Percentiles rank a stretch among this genome's conserved stretches.
phyloP scores from a whole-genome alignment of 2,888 invertebrate species.

The Sericinus montela region DNA sequence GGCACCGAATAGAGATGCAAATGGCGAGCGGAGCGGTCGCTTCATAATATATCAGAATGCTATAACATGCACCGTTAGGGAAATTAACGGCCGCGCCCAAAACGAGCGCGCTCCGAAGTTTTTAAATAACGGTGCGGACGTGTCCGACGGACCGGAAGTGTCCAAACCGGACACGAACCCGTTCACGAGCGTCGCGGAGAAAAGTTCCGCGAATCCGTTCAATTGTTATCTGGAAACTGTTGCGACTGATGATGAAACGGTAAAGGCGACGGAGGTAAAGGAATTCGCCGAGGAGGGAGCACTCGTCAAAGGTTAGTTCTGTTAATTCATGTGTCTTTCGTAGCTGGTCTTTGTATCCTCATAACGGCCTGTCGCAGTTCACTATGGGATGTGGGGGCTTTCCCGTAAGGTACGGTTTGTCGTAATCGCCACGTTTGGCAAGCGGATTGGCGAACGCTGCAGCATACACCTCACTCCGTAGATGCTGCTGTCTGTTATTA shows the following conservation, averaged over 20 bases:
- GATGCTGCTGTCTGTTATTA: no score
- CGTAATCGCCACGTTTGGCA: no score
- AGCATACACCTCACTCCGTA: no score
- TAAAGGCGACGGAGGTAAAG: constrained; percentile 21
- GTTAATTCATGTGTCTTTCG: no score
- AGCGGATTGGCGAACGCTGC: no score
- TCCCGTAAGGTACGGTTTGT: no score
- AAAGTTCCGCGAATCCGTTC: constrained; percentile 43
- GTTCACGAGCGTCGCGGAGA: constrained; percentile 33
- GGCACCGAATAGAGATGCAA: neutral
- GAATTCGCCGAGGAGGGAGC: constrained; percentile 43
- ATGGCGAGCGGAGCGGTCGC: constrained; percentile 4
- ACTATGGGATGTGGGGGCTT: no score
- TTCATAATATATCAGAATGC: constrained; percentile 59
- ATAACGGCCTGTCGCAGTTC: no score
- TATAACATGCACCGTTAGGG: constrained; percentile 25
- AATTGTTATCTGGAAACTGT: constrained; percentile 30
- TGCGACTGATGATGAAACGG: constrained; percentile 13
- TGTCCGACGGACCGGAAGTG: constrained; percentile 39
- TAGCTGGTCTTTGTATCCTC: no score
- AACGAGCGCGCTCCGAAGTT: constrained; percentile 5
- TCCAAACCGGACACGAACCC: constrained; percentile 45
- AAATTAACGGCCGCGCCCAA: constrained; percentile 10
- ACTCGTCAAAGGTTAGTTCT: constrained; percentile 45
- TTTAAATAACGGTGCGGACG: constrained; percentile 32